These are phyloP conservation scores for Propithecus deckenii DNA, from an alignment of 2,797 vertebrate genomes.

Conservation along the genomic window DNA sequence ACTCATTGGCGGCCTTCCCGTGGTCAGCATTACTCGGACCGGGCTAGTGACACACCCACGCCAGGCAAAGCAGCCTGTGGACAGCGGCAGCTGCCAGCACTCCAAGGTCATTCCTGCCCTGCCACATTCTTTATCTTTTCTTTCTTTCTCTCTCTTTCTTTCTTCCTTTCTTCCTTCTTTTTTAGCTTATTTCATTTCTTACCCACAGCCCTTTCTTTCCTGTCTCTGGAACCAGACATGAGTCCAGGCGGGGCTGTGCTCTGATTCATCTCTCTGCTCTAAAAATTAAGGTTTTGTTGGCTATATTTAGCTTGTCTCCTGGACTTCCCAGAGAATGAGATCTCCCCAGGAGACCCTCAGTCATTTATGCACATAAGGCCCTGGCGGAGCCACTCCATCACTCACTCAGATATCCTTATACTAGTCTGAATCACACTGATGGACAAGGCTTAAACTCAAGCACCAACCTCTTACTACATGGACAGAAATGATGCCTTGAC, in stretches of 20 bases:
- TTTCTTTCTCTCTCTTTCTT: too few relatives aligned
- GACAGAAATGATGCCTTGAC: not conserved
- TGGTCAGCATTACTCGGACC: not conserved
- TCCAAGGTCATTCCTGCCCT: not conserved
- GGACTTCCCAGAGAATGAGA: not conserved
- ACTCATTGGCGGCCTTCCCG: not conserved
- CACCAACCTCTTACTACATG: not conserved
- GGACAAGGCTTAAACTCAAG: not conserved
- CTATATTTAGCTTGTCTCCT: not conserved
- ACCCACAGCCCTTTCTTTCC: not conserved
- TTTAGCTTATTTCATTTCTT: not conserved
- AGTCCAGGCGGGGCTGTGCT: not conserved
- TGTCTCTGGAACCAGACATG: not conserved
- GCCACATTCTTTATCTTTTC: not conserved
- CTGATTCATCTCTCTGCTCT: not conserved
- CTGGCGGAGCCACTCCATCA: not conserved
- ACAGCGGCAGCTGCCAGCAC: not conserved
- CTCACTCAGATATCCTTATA: not conserved
- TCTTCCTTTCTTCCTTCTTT: rapidly evolving
- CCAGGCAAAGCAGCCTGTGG: not conserved
- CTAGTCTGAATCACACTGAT: not conserved
- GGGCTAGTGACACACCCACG: not conserved
- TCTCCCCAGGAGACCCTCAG: not conserved
- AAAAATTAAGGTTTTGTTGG: not conserved
- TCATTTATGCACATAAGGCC: not conserved